Evolutionary conservation across 2,113 vertebrate genomes (phyloP).

Genomic region (Pelusios castaneus): DNA sequence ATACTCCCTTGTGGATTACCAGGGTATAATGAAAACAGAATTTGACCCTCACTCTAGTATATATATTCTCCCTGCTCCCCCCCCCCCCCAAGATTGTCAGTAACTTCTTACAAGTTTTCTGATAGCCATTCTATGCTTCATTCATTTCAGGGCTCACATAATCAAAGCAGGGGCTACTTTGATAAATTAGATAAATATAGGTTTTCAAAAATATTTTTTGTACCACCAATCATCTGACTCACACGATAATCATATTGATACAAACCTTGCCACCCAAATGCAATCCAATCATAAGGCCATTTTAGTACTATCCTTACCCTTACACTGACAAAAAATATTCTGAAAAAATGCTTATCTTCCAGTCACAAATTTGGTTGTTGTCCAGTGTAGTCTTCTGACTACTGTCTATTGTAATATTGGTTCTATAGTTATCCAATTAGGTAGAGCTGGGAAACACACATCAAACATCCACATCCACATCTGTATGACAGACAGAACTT

Average conservation of each 20-base stretch:
- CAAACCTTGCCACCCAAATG: background rate
- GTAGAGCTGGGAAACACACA: slow-evolving; percentile 55
- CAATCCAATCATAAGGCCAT: background rate
- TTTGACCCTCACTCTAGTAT: background rate
- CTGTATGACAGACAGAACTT: slow-evolving; percentile 73
- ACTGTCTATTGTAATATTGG: slow-evolving; percentile 50
- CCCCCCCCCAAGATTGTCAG: background rate
- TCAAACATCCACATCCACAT: slow-evolving; percentile 66
- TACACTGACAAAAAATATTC: background rate
- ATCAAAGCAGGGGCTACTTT: background rate
- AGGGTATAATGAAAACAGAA: background rate
- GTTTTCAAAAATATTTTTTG: background rate
- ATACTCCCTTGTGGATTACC: background rate
- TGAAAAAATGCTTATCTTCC: background rate
- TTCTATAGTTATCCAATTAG: slow-evolving; percentile 70
- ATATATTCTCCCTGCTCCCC: background rate
- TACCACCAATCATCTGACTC: background rate
- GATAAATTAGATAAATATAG: background rate
- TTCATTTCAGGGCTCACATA: background rate
- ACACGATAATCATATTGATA: background rate
- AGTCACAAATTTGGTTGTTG: slow-evolving; percentile 20
- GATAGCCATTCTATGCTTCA: background rate
- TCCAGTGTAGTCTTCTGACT: slow-evolving; percentile 36
- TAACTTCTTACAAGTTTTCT: slow-evolving; percentile 5
- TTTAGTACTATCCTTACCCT: background rate